Evolutionary conservation across 2,113 vertebrate genomes (phyloP).

Genomic region (Cryptoleucopteryx plumbea): DNA sequence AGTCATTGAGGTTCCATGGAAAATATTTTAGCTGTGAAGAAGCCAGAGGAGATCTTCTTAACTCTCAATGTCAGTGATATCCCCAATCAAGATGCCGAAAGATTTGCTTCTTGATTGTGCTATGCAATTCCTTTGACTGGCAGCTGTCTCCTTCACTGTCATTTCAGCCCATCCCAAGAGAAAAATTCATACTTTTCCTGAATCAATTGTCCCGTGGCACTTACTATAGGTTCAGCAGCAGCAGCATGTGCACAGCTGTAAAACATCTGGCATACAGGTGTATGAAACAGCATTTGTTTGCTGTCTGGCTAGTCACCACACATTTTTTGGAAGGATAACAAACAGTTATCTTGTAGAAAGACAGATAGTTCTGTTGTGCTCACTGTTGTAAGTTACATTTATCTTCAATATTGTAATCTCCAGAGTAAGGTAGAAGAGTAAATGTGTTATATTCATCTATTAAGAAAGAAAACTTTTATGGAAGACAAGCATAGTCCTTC

Average conservation of each 20-base stretch:
- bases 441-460: background rate
- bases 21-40: background rate
- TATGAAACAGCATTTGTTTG: conserved; percentile 9
- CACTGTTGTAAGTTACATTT: background rate
- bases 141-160: background rate
- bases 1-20: background rate
- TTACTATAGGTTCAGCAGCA: background rate
- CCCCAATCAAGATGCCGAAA: background rate
- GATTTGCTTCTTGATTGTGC: background rate
- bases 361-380: background rate
- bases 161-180: background rate
- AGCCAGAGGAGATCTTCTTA: background rate
- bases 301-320: conserved; percentile 12
- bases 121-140: background rate
- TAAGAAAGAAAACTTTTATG: background rate
- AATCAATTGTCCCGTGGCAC: background rate
- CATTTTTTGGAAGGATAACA: conserved; percentile 16
- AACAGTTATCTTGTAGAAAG: background rate
- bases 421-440: background rate
- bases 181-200: background rate
- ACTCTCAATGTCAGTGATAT: background rate
- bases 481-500: background rate
- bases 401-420: background rate
- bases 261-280: conserved; percentile 49
- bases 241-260: background rate